phyloP scores from a whole-genome alignment of 2,797 vertebrate genomes.

The Myiotriccus ornatus region DNA sequence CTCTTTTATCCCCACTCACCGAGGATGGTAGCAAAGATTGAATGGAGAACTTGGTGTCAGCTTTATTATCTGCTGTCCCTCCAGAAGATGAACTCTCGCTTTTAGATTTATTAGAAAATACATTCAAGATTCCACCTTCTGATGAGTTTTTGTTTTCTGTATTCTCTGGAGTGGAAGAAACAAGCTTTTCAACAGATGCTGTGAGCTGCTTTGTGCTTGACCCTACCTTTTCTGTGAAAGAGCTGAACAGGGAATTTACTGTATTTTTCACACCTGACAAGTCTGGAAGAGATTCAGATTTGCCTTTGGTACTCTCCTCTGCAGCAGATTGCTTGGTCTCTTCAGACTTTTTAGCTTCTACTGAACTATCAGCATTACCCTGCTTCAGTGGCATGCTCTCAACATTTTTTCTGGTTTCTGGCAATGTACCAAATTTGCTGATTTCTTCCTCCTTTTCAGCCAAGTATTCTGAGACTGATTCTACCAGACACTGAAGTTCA shows the following conservation, averaged over 20 bases:
- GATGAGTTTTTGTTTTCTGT: constrained; percentile 60
- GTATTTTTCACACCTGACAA: constrained; percentile 83
- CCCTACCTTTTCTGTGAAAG: constrained; percentile 85
- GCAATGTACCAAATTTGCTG: constrained; percentile 82
- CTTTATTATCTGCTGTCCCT: constrained; percentile 65
- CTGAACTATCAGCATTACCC: constrained; percentile 71
- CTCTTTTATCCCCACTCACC: constrained; percentile 23
- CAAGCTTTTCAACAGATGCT: constrained; percentile 77
- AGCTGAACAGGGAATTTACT: constrained; percentile 84
- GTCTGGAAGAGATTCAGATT: constrained; percentile 68
- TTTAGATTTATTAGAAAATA: constrained; percentile 78
- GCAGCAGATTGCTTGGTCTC: constrained; percentile 56
- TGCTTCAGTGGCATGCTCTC: background rate
- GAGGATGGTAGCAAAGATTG: constrained; percentile 70
- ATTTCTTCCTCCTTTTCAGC: constrained; percentile 95
- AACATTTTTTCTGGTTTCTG: constrained; percentile 70
- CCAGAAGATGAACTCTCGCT: constrained; percentile 70
- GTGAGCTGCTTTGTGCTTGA: constrained; percentile 80
- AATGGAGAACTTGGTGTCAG: constrained; percentile 73
- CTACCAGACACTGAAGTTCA: constrained; percentile 90
- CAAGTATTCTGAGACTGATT: constrained; percentile 94
- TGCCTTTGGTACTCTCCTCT: constrained; percentile 67
- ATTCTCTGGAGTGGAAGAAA: constrained; percentile 69
- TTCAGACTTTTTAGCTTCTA: constrained; percentile 62
- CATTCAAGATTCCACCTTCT: constrained; percentile 77